A percentile compares a stretch with the other conserved stretches of the same genome.
Conservation (phyloP, 2,797 vertebrate genomes). For the Sebastes cheni region DNA sequence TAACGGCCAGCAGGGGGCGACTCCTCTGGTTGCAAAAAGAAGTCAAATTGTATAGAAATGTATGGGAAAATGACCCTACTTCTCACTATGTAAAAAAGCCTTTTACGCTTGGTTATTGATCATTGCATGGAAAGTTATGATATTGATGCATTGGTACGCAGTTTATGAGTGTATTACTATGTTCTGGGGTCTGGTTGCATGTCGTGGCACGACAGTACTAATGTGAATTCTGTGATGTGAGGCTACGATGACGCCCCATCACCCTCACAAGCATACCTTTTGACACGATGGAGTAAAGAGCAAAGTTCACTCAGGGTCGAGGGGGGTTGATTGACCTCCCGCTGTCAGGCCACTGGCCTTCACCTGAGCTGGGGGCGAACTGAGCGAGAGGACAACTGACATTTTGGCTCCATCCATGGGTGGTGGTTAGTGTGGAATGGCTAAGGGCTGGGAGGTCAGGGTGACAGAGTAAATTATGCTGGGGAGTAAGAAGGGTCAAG, state of each 20-base stretch:
- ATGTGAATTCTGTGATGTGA: not conserved
- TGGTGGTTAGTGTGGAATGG: constrained; percentile 72
- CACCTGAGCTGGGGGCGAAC: constrained; percentile 57
- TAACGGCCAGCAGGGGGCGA: too few relatives aligned
- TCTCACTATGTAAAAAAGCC: too few relatives aligned
- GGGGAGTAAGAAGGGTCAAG: constrained; percentile 52
- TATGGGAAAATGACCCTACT: too few relatives aligned
- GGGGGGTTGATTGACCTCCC: constrained; percentile 52
- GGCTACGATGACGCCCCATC: not conserved
- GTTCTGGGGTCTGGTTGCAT: not conserved
- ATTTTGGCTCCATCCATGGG: constrained; percentile 61
- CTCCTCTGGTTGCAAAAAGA: too few relatives aligned
- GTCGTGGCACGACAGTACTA: not conserved
- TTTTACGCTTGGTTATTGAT: not conserved
- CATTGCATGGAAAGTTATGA: not conserved
- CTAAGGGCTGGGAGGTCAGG: constrained; percentile 62
- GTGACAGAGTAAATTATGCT: constrained; percentile 70
- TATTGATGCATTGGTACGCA: not conserved
- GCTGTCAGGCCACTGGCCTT: constrained; percentile 65
- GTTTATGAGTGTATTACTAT: not conserved
- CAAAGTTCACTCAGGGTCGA: constrained; percentile 49
- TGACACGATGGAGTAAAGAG: constrained; percentile 35
- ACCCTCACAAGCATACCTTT: constrained; percentile 40
- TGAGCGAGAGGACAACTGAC: constrained; percentile 60
- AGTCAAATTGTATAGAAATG: too few relatives aligned